phyloP scores from a whole-genome alignment of 2,888 invertebrate genomes.

The Sarcophaga variegata region DNA sequence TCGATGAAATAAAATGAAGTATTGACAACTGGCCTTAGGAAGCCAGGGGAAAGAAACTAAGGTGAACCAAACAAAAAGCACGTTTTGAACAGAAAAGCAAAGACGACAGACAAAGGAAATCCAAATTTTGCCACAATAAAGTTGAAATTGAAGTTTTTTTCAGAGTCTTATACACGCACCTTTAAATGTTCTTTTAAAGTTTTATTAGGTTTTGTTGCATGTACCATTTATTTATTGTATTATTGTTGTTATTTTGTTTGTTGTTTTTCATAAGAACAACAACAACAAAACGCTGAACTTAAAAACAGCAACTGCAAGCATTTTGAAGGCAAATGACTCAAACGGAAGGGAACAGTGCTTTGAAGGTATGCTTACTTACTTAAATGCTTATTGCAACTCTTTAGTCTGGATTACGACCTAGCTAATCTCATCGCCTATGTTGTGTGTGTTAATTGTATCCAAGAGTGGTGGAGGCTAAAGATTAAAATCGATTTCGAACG shows the following conservation, averaged over 20 bases:
- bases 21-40: too few relatives aligned
- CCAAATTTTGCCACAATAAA: constrained; percentile 59
- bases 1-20: background rate
- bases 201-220: constrained; percentile 24
- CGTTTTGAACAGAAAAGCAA: background rate
- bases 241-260: background rate
- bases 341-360: constrained; percentile 35
- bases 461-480: too few relatives aligned
- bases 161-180: background rate
- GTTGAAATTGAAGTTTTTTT: constrained; percentile 17
- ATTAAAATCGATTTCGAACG: too few relatives aligned
- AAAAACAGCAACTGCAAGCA: constrained; percentile 53
- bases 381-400: too few relatives aligned
- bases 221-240: background rate
- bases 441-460: too few relatives aligned
- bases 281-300: background rate
- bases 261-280: background rate
- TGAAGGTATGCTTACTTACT: background rate
- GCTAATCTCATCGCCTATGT: too few relatives aligned
- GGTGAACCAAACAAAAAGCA: constrained; percentile 14
- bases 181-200: constrained; percentile 30
- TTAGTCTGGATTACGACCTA: too few relatives aligned
- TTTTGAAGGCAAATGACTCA: constrained; percentile 1
- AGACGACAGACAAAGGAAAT: constrained; percentile 62
- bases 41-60: background rate